Evolutionary conservation across 2,113 vertebrate species (phyloP), one percentile per base, ranked within the genome.

Genomic region (Salvelinus namaycush): DNA sequence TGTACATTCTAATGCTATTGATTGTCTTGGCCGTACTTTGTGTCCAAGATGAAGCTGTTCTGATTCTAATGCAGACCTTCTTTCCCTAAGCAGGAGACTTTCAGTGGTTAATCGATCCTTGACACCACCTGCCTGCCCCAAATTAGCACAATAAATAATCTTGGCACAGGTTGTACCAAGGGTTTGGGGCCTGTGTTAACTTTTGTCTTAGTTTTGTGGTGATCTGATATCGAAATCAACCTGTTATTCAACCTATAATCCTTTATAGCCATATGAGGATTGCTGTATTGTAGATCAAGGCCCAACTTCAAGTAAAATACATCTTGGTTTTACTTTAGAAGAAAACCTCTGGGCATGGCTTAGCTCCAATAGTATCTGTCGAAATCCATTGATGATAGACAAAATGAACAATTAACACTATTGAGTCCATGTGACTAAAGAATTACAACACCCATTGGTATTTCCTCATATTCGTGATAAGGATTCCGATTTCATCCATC

Each of bases 11-110:
- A 3, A 12, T 82, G 81, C 81, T 87, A 91, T 92, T 78, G 90
- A 92, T 91, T 80, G 82, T 57, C 78, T 83, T 72, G 75, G 80
- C 73, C 79, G 84, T 86, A 75, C 26, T 86, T 84, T 78, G 69
- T 67, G 71, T 78, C 76, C 70, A 76, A 82, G 85, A 92, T 92
- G 83, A 92, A 90, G 88, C 75, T 80, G 80, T 81, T 83, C 81
- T 83, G 83, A 80, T 84, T 87, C 71, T 82, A 89, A 88, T 78
- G 76, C 74, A 77, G 79, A 74, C 76, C 73, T 82, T 74, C 67
- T 76, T 44, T 44, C 59, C 69, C 39, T 75, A 84, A 88, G 82
- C 70, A 78, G 71, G 60, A 84, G 79, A 80, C 65, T 24, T 83
- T 76, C 62, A 2, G 18, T 75, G 70, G 69, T 78, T 85, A 78